Evolutionary conservation across 2,113 vertebrate species (phyloP), one percentile per base, ranked within the genome.

Genomic region (Misgurnus mizolepis): DNA sequence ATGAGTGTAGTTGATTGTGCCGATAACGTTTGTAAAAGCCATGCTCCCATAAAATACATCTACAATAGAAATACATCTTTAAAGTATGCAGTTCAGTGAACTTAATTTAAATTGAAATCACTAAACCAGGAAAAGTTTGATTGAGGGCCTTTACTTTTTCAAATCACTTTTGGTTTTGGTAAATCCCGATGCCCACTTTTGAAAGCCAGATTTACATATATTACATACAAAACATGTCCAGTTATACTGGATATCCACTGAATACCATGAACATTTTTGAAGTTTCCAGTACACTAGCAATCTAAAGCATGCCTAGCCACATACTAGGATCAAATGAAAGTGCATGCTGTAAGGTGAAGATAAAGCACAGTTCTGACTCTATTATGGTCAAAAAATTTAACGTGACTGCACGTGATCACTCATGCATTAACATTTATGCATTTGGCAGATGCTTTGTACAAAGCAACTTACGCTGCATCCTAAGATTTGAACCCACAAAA

Each of bases 321-420:
- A 82, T 66, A 34, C 27, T 34, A 86, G 80, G 68, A 80, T 61
- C 58, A 71, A 67, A 66, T 80, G 40, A 86, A 76, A 67, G 67
- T 80, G 39, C 78, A 75, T 70, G 79, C 49, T 50, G 8, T 12
- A 50, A 76, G 55, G 78, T 68, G 78, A 67, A 80, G 43, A 76
- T 68, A 75, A 67, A 56, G 40, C 34, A 67, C 47, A 56, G 43
- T 10, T n/a, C 22, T 15, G n/a, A 6, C 11, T 18, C 61, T 15
- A 43, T 9, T 17, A 5, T 72, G 40, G 7, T 61, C n/a, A 74
- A 5, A 74, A 47, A 58, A 72, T 39, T 15, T 18, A 58, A 27
- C 14, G 18, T 18, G 4, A 58, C 27, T 56, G n/a, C 53, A 8
- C 1, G 27, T 11, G 9, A 53, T 53, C 49, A 15, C 49, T 53